Evolutionary conservation across 2,888 invertebrate species (phyloP), one percentile per base, ranked within the genome.

Genomic region (Drosophila lutescens): DNA sequence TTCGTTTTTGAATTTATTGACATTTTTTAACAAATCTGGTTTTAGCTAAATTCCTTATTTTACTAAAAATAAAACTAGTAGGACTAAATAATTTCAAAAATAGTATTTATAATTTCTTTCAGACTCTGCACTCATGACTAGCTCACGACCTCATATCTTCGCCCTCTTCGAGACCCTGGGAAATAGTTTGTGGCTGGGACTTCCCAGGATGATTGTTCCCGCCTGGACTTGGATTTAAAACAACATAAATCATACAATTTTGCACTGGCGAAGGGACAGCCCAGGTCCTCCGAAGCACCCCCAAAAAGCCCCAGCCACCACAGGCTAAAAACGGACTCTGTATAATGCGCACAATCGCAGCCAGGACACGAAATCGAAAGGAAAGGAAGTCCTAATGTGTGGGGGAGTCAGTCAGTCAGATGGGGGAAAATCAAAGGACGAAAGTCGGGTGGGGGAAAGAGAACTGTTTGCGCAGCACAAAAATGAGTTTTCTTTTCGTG

Each of bases 181-280:
- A 83, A 80, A 74, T 59, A 53, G 58, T 69, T 32, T 34, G 34
- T 9, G 36, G 34, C 26, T 10, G 8, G 8, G 51, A 47, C 68
- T 74, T 67, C 44, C 43, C 55, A 61, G 38, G 63, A 60, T 57
- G 73, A 55, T 67, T 56, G 60, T 54, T 49, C 36, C 58, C 51
- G 71, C 73, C 78, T 75, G 77, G 74, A 72, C 76, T 75, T 75
- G 76, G 71, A 69, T 73, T 72, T 73, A 69, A 72, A 73, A 71
- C 69, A 61, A 77, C 79, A 86, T 89, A 89, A 89, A 87, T 85
- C 90, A 89, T 82, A 85, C n/a, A 49, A 80, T 86, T 80, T 79
- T 79, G 77, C 82, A 61, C 46, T 20, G 30, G n/a, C 43, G 7
- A 44, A 23, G 44, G 68, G 41, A 46, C 43, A 49, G 30, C 36